phyloP scores from a whole-genome alignment of 2,797 vertebrate genomes.

The Babyrousa celebensis region DNA sequence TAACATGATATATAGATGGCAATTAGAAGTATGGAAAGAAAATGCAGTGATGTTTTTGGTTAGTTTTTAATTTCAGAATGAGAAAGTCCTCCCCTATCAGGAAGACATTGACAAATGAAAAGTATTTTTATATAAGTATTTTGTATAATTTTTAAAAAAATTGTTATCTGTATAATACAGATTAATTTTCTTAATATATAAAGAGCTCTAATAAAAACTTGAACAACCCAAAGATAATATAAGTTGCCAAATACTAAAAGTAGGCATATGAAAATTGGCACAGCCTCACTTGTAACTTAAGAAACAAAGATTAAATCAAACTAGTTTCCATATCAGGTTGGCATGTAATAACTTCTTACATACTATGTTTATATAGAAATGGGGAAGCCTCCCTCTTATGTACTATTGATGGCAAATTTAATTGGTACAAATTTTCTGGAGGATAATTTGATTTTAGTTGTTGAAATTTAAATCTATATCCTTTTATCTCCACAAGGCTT shows the following conservation, averaged over 20 bases:
- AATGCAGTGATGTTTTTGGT: background rate
- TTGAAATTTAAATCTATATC: slow-evolving; percentile 32
- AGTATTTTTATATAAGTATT: slow-evolving; percentile 15
- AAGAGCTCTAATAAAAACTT: background rate
- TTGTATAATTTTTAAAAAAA: background rate
- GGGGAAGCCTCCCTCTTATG: background rate
- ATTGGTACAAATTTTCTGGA: background rate
- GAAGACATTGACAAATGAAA: slow-evolving; percentile 6
- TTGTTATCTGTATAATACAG: background rate
- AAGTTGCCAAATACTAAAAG: background rate
- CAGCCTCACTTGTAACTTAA: background rate
- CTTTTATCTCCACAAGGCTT: slow-evolving; percentile 4
- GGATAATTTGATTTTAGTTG: slow-evolving; percentile 14
- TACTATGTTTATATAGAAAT: slow-evolving; percentile 6
- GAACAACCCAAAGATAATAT: background rate
- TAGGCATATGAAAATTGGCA: background rate
- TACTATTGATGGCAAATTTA: slow-evolving; percentile 22
- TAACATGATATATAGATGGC: background rate
- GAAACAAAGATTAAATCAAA: slow-evolving; percentile 12
- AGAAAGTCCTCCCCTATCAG: background rate
- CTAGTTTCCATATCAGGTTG: background rate
- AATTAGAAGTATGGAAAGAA: slow-evolving; percentile 12
- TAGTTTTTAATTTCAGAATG: background rate
- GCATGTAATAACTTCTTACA: background rate
- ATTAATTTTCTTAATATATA: slow-evolving; percentile 38